These are phyloP conservation scores for Zaprionus kolodkinae DNA, from an alignment of 1,140 invertebrate genomes.

Conservation along the genomic window DNA sequence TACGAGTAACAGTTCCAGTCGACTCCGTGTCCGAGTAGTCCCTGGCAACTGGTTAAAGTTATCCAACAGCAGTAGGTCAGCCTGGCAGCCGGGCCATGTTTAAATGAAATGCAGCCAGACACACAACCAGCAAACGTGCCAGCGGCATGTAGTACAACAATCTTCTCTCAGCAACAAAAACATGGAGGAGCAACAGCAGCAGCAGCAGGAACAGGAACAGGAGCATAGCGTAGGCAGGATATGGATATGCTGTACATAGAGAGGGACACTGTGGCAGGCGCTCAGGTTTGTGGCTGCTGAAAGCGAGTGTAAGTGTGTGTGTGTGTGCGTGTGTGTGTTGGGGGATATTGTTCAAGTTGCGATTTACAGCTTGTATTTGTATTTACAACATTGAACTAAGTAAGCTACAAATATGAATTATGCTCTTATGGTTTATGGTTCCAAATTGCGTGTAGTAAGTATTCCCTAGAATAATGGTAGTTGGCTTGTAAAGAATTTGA, in stretches of 20 bases:
- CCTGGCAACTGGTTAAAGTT: conserved; percentile 37
- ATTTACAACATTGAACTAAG: conserved; percentile 3
- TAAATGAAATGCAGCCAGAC: conserved; percentile 35
- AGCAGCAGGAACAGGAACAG: conserved; percentile 13
- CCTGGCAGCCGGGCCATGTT: conserved; percentile 18
- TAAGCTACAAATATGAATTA: background rate
- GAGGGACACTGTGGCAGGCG: conserved; percentile 22
- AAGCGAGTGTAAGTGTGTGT: background rate
- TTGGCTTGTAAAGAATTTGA: background rate
- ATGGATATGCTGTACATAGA: conserved; percentile 35
- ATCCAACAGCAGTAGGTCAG: conserved; percentile 33
- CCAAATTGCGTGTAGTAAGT: background rate
- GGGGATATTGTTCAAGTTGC: conserved; percentile 20
- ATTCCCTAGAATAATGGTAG: background rate
- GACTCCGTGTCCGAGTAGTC: background rate
- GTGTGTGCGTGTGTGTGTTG: conserved; percentile 1
- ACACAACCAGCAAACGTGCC: conserved; percentile 22
- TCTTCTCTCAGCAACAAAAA: background rate
- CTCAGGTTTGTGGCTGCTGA: conserved; percentile 30
- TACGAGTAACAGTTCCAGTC: background rate
- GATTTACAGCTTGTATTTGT: conserved; percentile 14
- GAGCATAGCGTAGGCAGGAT: conserved; percentile 3
- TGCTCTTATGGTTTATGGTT: background rate
- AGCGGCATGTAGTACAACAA: conserved; percentile 35
- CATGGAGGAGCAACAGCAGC: background rate